Base-by-base conservation (phyloP, 2,888 invertebrate genomes). In the Synergus itoensis region DNA sequence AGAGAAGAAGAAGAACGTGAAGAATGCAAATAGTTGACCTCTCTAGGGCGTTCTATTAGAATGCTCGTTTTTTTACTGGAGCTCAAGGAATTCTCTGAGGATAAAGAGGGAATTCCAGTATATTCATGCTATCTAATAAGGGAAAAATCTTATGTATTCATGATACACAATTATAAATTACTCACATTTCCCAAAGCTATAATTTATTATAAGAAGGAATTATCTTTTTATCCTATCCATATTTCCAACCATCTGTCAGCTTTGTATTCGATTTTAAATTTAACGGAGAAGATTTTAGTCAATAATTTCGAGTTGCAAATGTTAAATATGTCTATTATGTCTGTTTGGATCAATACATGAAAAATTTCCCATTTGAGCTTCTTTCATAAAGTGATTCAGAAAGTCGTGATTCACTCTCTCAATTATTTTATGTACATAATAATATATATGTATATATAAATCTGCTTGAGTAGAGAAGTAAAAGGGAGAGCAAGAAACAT, bases 1-100 rank as follows among this genome's bases (percentile, higher is more conserved):
- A 79, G 75, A 45, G 77, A 57, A 14, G 53, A 3, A 65, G 48
- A 76, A 76, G 21, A 21, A 77, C 40, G 14, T 41, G 0, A 60
- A 21, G 64, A 21, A 43, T 48, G 41, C 21, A 16, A 43, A 69
- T 45, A 12, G 48, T 14, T 14, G 16, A 16, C 12, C 16, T 16
- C 48, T 14, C 11, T 12, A 45, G 45, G 45, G 45, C 45, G 45
- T 45, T 45, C 45, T 8, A 45, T 45, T 45, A 48, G 48, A 12
- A 7, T 41, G 48, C 48, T 14, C 16, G 48, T 12, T 48, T 48
- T 41, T 48, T 48, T 11, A 48, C 11, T 16, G 14, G 4, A 48
- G 41, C 14, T 16, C 12, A 12, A 4, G 16, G 45, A 45, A 48
- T 48, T 48, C 48, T 16, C 12, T 1, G 14, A 16, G 48, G 48